Evolutionary conservation across 1,140 invertebrate genomes (phyloP), one percentile per base, ranked within the genome.

Genomic region (Aleiodes sp.): DNA sequence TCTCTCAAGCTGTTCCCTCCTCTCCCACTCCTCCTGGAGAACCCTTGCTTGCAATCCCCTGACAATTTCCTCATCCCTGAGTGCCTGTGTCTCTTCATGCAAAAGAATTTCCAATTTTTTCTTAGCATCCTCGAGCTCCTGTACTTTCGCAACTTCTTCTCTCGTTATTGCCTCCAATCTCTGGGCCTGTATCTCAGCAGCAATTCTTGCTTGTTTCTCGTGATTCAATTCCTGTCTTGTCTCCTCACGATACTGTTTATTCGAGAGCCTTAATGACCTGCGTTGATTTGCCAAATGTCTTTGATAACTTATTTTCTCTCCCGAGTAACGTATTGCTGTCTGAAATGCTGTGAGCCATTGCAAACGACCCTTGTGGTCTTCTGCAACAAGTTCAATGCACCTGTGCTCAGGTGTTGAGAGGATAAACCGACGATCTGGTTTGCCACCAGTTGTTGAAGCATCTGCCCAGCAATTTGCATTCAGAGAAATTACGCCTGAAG

Each of bases 11-110:
- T 94, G 91, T 80, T 94, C 93, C 73, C 93, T 78, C 78, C 91
- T 92, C 76, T 93, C 92, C 92, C 92, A 94, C 87, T 94, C 94
- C 85, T 95, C 94, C 37, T 91, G 88, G 61, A 95, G 84, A 41
- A 95, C 90, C 75, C 92, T 90, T 69, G 80, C 82, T 80, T 84
- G 82, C 24, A 84, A 67, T 65, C 56, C 73, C 52, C 81, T 71
- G 7, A 83, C 94, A 72, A 94, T 93, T 87, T 95, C 94, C 84
- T 95, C 94, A 76, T 95, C 94, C 71, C 90, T 83, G 76, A 94
- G 93, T 2, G 94, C 93, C 80, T 94, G 92, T 3, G 92, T 92
- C 82, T 95, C 94, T 84, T 94, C 92, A 73, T 92, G 91, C 3
- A 95, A 78, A 1, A 94, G 76, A 73, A 85, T 86, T 79, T 94